Evolutionary conservation across 2,888 invertebrate genomes (phyloP), one percentile per base, ranked within the genome.

Genomic region (Synergus laeviventris): DNA sequence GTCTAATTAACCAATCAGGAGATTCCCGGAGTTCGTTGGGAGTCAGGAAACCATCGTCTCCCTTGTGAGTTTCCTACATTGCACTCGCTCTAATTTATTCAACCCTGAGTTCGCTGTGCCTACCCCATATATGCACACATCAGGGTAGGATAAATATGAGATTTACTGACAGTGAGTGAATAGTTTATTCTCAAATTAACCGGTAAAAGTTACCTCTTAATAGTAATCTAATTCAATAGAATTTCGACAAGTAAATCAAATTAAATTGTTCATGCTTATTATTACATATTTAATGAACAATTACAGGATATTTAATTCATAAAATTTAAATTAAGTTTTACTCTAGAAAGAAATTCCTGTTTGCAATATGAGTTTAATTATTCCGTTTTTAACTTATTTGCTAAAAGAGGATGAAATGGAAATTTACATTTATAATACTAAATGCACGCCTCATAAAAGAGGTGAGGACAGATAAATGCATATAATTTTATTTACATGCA

Each of bases 1-100:
- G 80, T 82, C 78, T 83, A 85, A 87, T 87, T 85, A 86, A 85
- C 84, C 81, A 84, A 87, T 86, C 86, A 84, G 82, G 81, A 75
- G 76, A 78, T 78, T 79, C 80, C 78, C 66, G 73, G 61, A 79
- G 76, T 77, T 75, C 62, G 70, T 74, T 74, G 59, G 61, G 74
- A 74, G 78, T 73, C 76, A 64, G 79, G 73, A 76, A 74, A 75
- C 64, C 61, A 62, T 74, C 78, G 80, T 45, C 73, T 79, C 79
- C 76, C 80, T 60, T 74, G 79, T 80, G 81, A 80, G 81, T 83
- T 83, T 81, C 74, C 78, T 80, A 76, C 60, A 73, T 73, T 73
- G 73, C 62, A 78, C 78, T 74, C 73, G 24, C 76, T 38, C 74
- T 76, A 79, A 79, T 79, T 74, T 79, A 79, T 79, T 77, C 79